These are phyloP conservation scores for Notarius lentiginosus DNA, from an alignment of 2,113 vertebrate genomes.

Conservation along the genomic window DNA sequence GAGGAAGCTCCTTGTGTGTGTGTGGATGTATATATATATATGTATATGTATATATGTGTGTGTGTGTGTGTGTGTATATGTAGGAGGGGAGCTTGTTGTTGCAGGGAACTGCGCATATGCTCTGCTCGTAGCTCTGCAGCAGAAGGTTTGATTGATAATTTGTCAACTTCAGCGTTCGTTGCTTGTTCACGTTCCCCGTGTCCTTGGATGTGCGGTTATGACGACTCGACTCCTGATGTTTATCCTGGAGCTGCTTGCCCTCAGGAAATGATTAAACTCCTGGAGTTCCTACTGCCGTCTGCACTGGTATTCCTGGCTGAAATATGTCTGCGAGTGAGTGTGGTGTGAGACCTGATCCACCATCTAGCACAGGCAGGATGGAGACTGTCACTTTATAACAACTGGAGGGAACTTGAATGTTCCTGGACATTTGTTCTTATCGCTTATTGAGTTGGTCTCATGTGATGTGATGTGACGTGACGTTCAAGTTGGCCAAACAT, in stretches of 20 bases:
- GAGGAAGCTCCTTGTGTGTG: background rate
- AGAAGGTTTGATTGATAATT: conserved; percentile 31
- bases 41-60: background rate
- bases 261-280: conserved; percentile 55
- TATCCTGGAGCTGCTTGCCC: conserved; percentile 43
- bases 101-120: conserved; percentile 26
- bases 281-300: conserved; percentile 17
- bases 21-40: background rate
- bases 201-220: conserved; percentile 9
- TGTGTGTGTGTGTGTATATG: conserved; percentile 21
- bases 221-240: conserved; percentile 36
- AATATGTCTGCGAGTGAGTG: background rate
- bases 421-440: background rate
- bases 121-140: conserved; percentile 23
- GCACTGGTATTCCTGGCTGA: conserved; percentile 11
- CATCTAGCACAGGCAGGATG: background rate
- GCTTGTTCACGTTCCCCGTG: background rate
- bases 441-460: background rate
- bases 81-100: conserved; percentile 27
- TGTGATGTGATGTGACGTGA: background rate
- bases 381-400: background rate
- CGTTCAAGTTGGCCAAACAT: background rate
- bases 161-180: conserved; percentile 12
- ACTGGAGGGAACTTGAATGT: background rate
- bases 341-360: background rate